Percentiles rank a stretch among this genome's conserved stretches.
phyloP scores from a whole-genome alignment of 2,888 invertebrate species.

The Sarcophaga rosellei region DNA sequence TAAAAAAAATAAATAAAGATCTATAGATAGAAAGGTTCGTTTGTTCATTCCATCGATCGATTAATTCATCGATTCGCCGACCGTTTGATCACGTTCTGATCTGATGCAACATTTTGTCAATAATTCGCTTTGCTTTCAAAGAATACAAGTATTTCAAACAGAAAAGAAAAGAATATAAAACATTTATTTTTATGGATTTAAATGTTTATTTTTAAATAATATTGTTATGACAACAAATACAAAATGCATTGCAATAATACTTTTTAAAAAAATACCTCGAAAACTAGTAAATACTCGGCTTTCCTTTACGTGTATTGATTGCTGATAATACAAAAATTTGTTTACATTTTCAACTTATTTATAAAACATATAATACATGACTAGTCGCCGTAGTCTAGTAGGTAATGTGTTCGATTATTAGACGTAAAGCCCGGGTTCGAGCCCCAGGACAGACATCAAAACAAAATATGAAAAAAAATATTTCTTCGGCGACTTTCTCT shows the following conservation, averaged over 20 bases:
- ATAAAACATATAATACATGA: no score
- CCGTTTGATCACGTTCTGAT: slow-evolving; percentile 62
- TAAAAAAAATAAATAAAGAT: neutral
- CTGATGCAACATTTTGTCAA: slow-evolving; percentile 41
- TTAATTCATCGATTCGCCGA: slow-evolving; percentile 1
- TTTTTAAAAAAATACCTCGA: slow-evolving; percentile 36
- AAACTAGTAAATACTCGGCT: slow-evolving; percentile 48
- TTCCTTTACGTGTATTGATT: slow-evolving; percentile 29
- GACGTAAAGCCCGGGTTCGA: no score
- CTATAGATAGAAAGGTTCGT: slow-evolving; percentile 26
- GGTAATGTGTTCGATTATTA: no score
- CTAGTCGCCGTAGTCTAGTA: no score
- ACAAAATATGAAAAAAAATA: no score
- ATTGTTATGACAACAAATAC: neutral
- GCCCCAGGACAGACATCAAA: no score
- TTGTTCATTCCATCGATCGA: slow-evolving; percentile 12
- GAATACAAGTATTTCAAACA: slow-evolving; percentile 17
- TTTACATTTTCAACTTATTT: no score
- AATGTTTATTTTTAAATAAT: slow-evolving; percentile 49
- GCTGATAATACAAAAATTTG: slow-evolving; percentile 5
- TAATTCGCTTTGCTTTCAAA: slow-evolving; percentile 48
- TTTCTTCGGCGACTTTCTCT: no score
- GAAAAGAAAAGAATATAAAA: neutral
- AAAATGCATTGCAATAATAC: slow-evolving; percentile 6
- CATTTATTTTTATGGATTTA: slow-evolving; percentile 49